Percentiles rank a stretch among this genome's conserved stretches.
phyloP scores from a whole-genome alignment of 2,113 vertebrate species.

The Stictonetta naevosa region DNA sequence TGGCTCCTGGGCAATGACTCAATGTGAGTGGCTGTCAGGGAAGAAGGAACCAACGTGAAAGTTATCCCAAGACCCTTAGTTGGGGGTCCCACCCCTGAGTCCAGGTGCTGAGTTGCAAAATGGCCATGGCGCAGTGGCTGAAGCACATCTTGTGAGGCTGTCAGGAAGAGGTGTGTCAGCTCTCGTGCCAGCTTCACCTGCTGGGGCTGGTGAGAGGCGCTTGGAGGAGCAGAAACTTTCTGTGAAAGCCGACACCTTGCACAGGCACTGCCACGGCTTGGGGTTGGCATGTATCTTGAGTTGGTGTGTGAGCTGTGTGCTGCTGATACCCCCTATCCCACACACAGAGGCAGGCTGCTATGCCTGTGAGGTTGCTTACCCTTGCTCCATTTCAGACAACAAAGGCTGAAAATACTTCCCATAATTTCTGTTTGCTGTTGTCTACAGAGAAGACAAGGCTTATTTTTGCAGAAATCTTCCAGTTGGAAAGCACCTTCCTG shows the following conservation, averaged over 20 bases:
- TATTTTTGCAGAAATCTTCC: slow-evolving; percentile 17
- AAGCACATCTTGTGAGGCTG: fast-evolving
- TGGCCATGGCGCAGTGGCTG: not conserved
- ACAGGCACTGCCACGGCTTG: fast-evolving
- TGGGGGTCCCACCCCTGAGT: fast-evolving
- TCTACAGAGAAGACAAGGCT: not conserved
- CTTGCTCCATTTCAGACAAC: not conserved
- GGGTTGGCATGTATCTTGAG: not conserved
- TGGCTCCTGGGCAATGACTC: not conserved
- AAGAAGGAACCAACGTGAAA: not conserved
- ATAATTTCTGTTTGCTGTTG: slow-evolving; percentile 10
- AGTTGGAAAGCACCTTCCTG: slow-evolving; percentile 37
- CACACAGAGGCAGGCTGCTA: not conserved
- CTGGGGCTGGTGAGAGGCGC: not conserved
- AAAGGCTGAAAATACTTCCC: not conserved
- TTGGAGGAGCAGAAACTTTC: not conserved
- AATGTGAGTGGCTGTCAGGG: not conserved
- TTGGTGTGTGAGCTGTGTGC: not conserved
- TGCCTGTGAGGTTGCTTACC: not conserved
- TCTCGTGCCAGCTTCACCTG: not conserved
- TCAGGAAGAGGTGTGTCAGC: too few relatives aligned
- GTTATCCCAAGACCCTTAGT: not conserved
- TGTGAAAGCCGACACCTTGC: fast-evolving
- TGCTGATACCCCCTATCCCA: not conserved
- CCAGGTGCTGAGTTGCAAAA: fast-evolving